These are phyloP conservation scores for Pica pica DNA, from an alignment of 2,113 vertebrate species.

Conservation along the genomic window DNA sequence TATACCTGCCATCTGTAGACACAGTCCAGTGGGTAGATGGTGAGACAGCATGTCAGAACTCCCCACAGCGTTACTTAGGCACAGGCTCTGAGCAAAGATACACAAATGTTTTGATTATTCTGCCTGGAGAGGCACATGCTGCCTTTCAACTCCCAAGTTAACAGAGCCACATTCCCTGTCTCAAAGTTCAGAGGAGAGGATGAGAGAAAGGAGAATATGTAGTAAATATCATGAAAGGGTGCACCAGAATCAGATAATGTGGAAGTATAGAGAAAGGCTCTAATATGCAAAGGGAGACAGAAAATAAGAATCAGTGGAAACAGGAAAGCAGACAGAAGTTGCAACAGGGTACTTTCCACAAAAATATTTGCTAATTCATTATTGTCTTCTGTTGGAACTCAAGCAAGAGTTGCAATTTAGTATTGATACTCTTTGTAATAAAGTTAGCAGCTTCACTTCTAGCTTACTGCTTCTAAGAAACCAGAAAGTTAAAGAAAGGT, in stretches of 20 bases:
- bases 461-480: not conserved
- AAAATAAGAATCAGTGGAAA: not conserved
- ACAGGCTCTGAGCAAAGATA: not conserved
- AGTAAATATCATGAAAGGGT: not conserved
- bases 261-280: not conserved
- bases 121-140: not conserved
- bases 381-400: not conserved
- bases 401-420: not conserved
- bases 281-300: not conserved
- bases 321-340: not conserved
- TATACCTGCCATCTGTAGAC: not conserved
- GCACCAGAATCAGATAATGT: not conserved
- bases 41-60: not conserved
- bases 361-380: not conserved
- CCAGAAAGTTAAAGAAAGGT: not conserved
- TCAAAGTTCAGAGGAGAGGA: not conserved
- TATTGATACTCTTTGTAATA: not conserved
- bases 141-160: not conserved
- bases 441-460: not conserved
- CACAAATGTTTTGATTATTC: not conserved
- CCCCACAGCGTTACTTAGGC: not conserved
- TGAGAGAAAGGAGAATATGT: not conserved
- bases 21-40: not conserved
- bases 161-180: not conserved
- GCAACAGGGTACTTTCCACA: not conserved